These are phyloP conservation scores for Nyctereutes procyonoides DNA, from an alignment of 2,113 vertebrate genomes.

Conservation along the genomic window DNA sequence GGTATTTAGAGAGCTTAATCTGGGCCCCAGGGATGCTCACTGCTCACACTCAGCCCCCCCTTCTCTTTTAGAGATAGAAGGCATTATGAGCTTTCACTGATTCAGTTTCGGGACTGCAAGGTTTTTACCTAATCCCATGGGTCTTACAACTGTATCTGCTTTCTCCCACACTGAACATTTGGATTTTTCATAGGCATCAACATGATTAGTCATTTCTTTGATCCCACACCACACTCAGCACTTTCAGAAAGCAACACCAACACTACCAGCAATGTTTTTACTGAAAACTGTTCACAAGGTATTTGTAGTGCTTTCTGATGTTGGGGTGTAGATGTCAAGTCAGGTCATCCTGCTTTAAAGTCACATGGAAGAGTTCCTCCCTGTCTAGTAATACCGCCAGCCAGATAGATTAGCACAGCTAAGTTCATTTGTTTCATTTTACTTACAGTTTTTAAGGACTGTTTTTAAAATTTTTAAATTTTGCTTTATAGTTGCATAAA, in stretches of 20 bases:
- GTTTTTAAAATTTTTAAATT: not conserved
- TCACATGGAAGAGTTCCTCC: not conserved
- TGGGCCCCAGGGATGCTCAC: not conserved
- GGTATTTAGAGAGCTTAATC: not conserved
- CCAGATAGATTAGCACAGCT: too few relatives aligned
- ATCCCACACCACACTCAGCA: not conserved
- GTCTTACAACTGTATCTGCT: not conserved
- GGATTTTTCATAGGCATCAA: not conserved
- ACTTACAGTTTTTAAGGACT: not conserved
- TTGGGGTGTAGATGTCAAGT: not conserved
- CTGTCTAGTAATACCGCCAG: not conserved
- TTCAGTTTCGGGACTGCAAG: not conserved
- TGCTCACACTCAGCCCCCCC: too few relatives aligned
- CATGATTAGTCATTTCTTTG: too few relatives aligned
- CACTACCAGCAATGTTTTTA: fast-evolving
- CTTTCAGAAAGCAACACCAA: not conserved
- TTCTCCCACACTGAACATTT: not conserved
- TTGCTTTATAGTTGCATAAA: not conserved
- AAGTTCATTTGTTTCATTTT: not conserved
- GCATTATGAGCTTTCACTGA: not conserved
- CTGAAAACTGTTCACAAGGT: not conserved
- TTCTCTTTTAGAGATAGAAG: not conserved
- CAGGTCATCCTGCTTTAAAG: too few relatives aligned
- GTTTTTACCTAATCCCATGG: not conserved
- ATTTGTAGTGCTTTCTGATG: not conserved